Evolutionary conservation across 1,140 invertebrate species (phyloP).

Genomic region (Drosophila micromelanica): DNA sequence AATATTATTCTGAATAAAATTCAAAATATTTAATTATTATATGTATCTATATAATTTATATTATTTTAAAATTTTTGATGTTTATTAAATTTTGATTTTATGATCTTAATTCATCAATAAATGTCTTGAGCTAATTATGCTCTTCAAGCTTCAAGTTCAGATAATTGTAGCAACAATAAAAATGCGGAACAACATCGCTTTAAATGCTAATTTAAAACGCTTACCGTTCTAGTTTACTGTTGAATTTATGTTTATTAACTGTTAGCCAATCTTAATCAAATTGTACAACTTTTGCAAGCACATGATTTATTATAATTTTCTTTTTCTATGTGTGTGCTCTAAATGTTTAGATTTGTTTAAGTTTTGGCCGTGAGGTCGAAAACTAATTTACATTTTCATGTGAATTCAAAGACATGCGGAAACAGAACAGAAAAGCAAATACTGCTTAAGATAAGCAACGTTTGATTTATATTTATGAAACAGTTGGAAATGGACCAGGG

Average conservation of each 20-base stretch:
- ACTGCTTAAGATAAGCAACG: no score
- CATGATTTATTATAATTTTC: neutral
- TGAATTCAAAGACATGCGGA: no score
- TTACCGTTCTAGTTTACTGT: neutral
- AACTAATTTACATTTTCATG: no score
- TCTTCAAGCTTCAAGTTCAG: neutral
- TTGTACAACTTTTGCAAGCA: neutral
- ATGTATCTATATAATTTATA: no score
- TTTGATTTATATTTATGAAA: neutral
- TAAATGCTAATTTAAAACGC: neutral
- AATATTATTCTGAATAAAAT: no score
- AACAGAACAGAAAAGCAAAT: no score
- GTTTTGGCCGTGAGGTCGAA: neutral
- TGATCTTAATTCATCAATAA: neutral
- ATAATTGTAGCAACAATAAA: neutral
- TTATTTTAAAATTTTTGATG: no score
- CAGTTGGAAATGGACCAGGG: neutral
- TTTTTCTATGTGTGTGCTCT: neutral
- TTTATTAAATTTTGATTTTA: neutral
- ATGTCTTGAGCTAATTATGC: no score
- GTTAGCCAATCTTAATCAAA: no score
- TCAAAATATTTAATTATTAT: no score
- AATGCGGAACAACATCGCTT: neutral
- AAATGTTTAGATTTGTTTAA: neutral
- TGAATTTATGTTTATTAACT: neutral